Evolutionary conservation across 2,797 vertebrate species (phyloP).

Genomic region (Poecilia wingei): DNA sequence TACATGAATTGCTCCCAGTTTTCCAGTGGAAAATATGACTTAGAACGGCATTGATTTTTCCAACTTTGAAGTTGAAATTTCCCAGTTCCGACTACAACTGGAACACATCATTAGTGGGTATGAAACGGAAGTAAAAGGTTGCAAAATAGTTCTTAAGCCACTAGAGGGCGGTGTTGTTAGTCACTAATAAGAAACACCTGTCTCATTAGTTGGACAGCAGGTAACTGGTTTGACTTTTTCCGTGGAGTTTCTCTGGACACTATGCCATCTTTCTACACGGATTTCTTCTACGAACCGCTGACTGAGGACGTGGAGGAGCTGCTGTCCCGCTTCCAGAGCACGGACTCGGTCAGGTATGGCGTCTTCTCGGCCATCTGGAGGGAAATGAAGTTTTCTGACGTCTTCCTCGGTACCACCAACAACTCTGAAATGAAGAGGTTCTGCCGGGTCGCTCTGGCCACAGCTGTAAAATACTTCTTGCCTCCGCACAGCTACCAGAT

Average conservation of each 20-base stretch:
- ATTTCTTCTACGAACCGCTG: constrained; percentile 45
- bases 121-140: no score
- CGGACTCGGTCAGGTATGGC: constrained; percentile 52
- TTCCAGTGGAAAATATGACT: no score
- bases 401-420: constrained; percentile 39
- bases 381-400: constrained; percentile 52
- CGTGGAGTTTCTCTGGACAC: neutral
- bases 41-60: no score
- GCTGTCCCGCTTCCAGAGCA: constrained; percentile 64
- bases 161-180: neutral
- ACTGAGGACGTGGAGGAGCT: constrained; percentile 73
- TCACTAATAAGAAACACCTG: constrained; percentile 14
- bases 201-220: neutral
- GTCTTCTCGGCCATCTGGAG: constrained; percentile 68
- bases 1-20: no score
- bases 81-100: no score
- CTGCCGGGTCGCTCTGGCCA: constrained; percentile 52
- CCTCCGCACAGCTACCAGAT: constrained; percentile 73
- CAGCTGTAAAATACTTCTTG: constrained; percentile 69
- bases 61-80: no score
- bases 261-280: constrained; percentile 53
- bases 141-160: neutral
- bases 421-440: constrained; percentile 53
- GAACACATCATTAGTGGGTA: no score
- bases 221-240: neutral